phyloP scores from a whole-genome alignment of 2,888 invertebrate genomes.

The Limnephilus rhombicus region DNA sequence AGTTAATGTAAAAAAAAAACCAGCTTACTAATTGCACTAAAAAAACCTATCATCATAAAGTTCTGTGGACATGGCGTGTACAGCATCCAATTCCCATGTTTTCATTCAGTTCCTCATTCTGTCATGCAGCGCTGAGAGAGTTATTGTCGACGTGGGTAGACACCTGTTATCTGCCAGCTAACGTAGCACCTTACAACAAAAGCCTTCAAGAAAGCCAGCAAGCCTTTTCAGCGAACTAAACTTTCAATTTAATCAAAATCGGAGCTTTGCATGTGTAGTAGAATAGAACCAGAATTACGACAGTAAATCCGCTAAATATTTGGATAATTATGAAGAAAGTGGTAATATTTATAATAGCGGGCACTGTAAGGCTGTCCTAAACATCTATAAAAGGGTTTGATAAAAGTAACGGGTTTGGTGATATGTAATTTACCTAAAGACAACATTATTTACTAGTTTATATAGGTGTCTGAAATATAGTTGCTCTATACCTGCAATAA shows the following conservation, averaged over 20 bases:
- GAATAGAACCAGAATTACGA: background rate
- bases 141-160: constrained; percentile 31
- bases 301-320: too few species aligned
- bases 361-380: too few species aligned
- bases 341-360: too few species aligned
- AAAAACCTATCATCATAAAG: background rate
- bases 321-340: too few species aligned
- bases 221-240: background rate
- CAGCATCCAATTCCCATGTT: background rate
- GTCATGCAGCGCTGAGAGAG: constrained; percentile 27
- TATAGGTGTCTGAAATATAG: too few species aligned
- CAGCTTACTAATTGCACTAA: too few species aligned
- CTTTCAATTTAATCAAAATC: background rate
- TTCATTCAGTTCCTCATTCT: constrained; percentile 23
- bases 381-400: too few species aligned
- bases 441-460: too few species aligned
- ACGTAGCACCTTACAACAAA: constrained; percentile 35
- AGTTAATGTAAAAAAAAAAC: too few species aligned
- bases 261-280: background rate
- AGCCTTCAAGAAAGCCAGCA: background rate
- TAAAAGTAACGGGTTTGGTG: too few species aligned
- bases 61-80: background rate
- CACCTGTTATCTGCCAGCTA: constrained; percentile 27
- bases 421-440: too few species aligned
- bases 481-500: too few species aligned